phyloP scores from a whole-genome alignment of 2,797 vertebrate species.

The Chelmon rostratus region DNA sequence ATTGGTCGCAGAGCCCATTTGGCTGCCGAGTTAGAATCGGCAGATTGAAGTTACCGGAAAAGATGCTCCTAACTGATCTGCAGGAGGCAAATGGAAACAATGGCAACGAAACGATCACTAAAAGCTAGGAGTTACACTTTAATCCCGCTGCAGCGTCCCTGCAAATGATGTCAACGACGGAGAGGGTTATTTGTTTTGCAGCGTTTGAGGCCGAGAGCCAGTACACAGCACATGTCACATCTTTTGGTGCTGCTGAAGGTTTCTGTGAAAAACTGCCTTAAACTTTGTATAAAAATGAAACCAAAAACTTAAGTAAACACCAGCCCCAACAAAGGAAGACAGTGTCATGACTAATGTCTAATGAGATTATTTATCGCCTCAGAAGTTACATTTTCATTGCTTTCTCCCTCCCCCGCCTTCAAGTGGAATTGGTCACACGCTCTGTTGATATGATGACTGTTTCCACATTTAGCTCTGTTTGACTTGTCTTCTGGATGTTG shows the following conservation, averaged over 20 bases:
- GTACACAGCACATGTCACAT: conserved; percentile 26
- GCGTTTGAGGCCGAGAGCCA: conserved; percentile 40
- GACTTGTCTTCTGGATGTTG: conserved; percentile 58
- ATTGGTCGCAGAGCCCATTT: conserved; percentile 61
- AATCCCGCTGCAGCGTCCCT: conserved; percentile 38
- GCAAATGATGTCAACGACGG: conserved; percentile 38
- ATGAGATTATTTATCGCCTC: conserved; percentile 60
- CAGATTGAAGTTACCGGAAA: conserved; percentile 65
- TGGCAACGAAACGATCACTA: conserved; percentile 50
- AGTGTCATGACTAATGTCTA: conserved; percentile 45
- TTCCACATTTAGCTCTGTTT: conserved; percentile 74
- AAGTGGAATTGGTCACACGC: conserved; percentile 63
- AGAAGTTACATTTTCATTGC: conserved; percentile 49
- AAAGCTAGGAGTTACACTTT: conserved; percentile 51
- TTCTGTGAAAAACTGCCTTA: conserved; percentile 37
- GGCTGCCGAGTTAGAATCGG: conserved; percentile 57
- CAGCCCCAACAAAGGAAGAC: conserved; percentile 26
- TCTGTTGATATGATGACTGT: conserved; percentile 54
- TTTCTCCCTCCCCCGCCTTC: conserved; percentile 32
- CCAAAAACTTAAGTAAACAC: conserved; percentile 38
- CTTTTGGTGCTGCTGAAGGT: conserved; percentile 3
- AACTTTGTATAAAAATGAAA: conserved; percentile 39
- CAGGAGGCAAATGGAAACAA: conserved; percentile 49
- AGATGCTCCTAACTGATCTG: conserved; percentile 60
- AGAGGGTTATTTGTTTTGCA: conserved; percentile 50